Evolutionary conservation across 2,113 vertebrate genomes (phyloP).

Genomic region (Bos taurus): DNA sequence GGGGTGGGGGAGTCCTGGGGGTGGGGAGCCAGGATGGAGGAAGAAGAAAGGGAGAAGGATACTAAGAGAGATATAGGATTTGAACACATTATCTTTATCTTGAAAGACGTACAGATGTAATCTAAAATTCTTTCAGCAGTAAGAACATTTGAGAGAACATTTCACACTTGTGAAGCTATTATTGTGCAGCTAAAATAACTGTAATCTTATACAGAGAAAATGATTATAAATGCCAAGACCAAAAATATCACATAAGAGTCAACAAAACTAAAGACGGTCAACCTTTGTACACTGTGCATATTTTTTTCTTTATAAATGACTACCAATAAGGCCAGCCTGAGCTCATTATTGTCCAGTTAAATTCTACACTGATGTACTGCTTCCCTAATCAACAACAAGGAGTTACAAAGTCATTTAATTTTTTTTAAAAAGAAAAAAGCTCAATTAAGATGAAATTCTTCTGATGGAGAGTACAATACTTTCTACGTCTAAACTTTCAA

Average conservation of each 20-base stretch:
- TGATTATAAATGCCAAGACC: neutral
- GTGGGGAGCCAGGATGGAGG: neutral
- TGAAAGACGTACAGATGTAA: neutral
- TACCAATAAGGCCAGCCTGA: neutral
- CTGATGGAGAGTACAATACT: neutral
- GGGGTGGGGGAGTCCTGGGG: rapidly evolving
- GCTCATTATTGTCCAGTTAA: neutral
- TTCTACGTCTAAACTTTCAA: neutral
- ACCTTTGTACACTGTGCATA: neutral
- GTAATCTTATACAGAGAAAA: neutral
- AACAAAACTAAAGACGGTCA: neutral
- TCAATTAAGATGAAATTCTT: neutral
- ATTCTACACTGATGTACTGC: neutral
- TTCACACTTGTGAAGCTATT: neutral
- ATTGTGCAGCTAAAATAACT: neutral
- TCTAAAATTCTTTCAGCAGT: neutral
- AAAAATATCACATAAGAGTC: neutral
- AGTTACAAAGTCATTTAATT: neutral
- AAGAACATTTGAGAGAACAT: neutral
- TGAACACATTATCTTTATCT: neutral
- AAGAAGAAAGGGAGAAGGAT: neutral
- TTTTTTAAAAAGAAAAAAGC: neutral
- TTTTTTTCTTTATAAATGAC: neutral
- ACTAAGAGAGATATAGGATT: neutral
- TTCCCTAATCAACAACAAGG: neutral